Evolutionary conservation across 2,113 vertebrate species (phyloP).

Genomic region (Gadus macrocephalus): DNA sequence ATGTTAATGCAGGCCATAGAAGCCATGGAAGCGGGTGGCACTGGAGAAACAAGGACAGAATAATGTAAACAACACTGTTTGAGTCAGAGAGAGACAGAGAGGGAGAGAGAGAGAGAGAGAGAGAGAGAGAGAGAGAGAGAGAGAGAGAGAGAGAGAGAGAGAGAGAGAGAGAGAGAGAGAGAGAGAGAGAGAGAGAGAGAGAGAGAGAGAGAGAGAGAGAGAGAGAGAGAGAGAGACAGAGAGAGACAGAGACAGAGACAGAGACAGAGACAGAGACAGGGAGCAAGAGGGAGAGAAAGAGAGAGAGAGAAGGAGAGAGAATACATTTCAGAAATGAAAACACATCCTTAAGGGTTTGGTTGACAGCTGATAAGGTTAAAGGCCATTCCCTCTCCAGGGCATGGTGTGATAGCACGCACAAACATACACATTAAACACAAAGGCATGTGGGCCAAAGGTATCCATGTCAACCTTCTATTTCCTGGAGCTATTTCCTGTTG

Average conservation of each 20-base stretch:
- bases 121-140: neutral
- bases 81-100: neutral
- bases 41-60: constrained; percentile 36
- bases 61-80: constrained; percentile 15
- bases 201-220: neutral
- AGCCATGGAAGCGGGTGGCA: constrained; percentile 22
- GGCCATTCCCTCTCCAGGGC: constrained; percentile 17
- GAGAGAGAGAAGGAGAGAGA: constrained; percentile 15
- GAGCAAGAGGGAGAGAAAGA: neutral
- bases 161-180: constrained; percentile 15
- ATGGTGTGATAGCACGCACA: neutral
- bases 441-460: constrained; percentile 31
- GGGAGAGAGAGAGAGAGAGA: no score
- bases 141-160: constrained; percentile 21
- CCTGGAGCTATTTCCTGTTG: constrained; percentile 29
- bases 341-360: constrained; percentile 30
- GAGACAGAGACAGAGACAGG: no score
- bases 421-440: neutral
- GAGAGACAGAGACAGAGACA: no score
- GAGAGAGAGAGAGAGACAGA: neutral
- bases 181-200: neutral
- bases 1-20: constrained; percentile 31
- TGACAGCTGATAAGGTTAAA: constrained; percentile 28
- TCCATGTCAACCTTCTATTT: constrained; percentile 4
- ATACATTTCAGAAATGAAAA: constrained; percentile 50